These are phyloP conservation scores for Biston stratarius DNA, from an alignment of 2,888 invertebrate species.

Conservation along the genomic window DNA sequence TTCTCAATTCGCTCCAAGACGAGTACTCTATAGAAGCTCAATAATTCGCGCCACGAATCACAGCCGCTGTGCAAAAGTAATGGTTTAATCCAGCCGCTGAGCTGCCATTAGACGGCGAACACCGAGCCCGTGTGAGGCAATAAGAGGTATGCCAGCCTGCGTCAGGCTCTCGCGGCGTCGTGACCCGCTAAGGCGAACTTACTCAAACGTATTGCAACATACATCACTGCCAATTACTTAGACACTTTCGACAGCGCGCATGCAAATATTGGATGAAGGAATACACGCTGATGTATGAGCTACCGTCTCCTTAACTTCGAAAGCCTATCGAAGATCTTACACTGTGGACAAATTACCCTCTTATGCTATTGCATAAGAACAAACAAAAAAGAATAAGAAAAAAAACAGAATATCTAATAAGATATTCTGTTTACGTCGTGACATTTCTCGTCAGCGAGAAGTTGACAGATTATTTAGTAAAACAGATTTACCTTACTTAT, in stretches of 20 bases:
- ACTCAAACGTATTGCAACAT: slow-evolving; percentile 61
- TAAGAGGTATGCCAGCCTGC: slow-evolving; percentile 55
- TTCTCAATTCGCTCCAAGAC: slow-evolving; percentile 7
- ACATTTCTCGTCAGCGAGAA: too few relatives aligned
- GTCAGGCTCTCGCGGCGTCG: slow-evolving; percentile 60
- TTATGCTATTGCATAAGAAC: neutral
- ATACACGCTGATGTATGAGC: slow-evolving; percentile 13
- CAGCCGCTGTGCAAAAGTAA: slow-evolving; percentile 39
- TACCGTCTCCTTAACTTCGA: neutral
- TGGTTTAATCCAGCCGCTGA: slow-evolving; percentile 39
- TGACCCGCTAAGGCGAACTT: slow-evolving; percentile 61
- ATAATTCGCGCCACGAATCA: slow-evolving; percentile 40
- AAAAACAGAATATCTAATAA: too few relatives aligned
- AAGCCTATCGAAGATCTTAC: neutral
- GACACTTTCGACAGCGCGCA: slow-evolving; percentile 33
- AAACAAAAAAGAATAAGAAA: too few relatives aligned
- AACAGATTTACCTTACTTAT: too few relatives aligned
- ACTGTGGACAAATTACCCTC: neutral
- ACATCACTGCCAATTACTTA: slow-evolving; percentile 47
- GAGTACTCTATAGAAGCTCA: slow-evolving; percentile 17
- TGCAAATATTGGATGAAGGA: slow-evolving; percentile 26
- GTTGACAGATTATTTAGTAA: too few relatives aligned
- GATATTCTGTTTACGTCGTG: too few relatives aligned
- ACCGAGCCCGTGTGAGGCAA: slow-evolving; percentile 55
- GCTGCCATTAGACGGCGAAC: slow-evolving; percentile 35